phyloP scores from a whole-genome alignment of 2,797 vertebrate species.

The Anguilla megastoma region DNA sequence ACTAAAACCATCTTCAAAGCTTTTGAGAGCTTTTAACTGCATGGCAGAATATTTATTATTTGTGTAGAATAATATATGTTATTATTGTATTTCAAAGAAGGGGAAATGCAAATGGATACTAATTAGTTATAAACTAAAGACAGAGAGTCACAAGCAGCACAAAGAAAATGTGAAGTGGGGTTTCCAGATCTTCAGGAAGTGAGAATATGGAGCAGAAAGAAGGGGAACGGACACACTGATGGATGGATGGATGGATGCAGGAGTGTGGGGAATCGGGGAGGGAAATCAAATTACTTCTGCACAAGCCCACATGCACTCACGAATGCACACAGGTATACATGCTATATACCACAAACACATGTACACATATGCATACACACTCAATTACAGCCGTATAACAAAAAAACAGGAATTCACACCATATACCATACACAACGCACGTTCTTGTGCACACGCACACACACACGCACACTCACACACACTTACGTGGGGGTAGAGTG shows the following conservation, averaged over 20 bases:
- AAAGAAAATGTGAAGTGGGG: constrained; percentile 30
- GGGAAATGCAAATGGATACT: background rate
- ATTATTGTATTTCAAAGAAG: background rate
- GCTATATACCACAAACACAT: background rate
- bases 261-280: background rate
- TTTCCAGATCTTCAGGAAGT: background rate
- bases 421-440: background rate
- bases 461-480: background rate
- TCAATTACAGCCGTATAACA: background rate
- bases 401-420: background rate
- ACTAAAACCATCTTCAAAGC: background rate
- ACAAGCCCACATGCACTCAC: background rate
- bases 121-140: background rate
- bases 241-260: background rate
- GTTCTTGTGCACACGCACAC: background rate
- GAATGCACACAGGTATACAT: background rate
- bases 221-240: background rate
- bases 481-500: constrained; percentile 84
- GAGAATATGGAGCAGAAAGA: background rate
- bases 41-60: background rate
- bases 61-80: background rate
- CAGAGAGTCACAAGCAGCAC: constrained; percentile 14
- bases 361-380: background rate
- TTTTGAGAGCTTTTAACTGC: background rate
- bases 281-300: constrained; percentile 3